Conservation (phyloP, 2,797 vertebrate species). For the Manis pentadactyla region DNA sequence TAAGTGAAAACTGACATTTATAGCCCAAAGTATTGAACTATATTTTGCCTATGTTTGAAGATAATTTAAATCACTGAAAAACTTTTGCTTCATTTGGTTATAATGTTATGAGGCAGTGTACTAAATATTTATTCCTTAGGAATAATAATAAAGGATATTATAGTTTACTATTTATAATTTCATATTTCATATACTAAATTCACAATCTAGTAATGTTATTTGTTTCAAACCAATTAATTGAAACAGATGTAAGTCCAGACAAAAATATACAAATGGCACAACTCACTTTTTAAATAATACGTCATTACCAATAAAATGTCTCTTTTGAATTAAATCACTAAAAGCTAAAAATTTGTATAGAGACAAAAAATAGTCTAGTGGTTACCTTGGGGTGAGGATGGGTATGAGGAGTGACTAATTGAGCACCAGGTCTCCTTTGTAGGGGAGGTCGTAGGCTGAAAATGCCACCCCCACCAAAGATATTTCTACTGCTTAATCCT, state of each 20-base stretch:
- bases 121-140: not conserved
- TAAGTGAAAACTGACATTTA: not conserved
- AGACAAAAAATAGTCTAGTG: not conserved
- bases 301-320: not conserved
- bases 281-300: not conserved
- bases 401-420: not conserved
- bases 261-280: not conserved
- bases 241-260: not conserved
- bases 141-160: no score
- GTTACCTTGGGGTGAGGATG: not conserved
- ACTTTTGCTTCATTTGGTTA: not conserved
- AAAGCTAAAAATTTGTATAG: not conserved
- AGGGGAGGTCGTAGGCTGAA: not conserved
- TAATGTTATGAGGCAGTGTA: not conserved
- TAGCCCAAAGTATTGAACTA: not conserved
- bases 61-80: not conserved
- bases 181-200: not conserved
- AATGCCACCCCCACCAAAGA: fast-evolving
- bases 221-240: not conserved
- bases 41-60: not conserved
- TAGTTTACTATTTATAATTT: not conserved
- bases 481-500: not conserved
- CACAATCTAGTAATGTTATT: not conserved
- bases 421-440: not conserved
- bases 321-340: not conserved